These are phyloP conservation scores for Hystrix cristata DNA, from an alignment of 2,113 vertebrate genomes.

Conservation along the genomic window DNA sequence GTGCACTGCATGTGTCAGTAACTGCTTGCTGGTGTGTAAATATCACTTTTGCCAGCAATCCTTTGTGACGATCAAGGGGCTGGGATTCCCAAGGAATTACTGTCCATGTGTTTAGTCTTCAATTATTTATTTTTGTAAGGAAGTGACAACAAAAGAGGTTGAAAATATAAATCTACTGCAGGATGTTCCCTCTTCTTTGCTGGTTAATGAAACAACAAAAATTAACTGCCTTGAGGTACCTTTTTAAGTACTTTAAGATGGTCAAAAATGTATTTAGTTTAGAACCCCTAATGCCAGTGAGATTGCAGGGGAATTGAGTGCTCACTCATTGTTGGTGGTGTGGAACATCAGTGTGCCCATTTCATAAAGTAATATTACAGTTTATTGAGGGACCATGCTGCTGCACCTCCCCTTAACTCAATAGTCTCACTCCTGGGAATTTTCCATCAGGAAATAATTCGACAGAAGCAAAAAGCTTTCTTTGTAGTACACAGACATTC, in stretches of 20 bases:
- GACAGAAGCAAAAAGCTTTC: conserved; percentile 23
- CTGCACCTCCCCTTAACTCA: not conserved
- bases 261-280: not conserved
- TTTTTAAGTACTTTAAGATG: conserved; percentile 38
- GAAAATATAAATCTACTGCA: conserved; percentile 2
- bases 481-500: not conserved
- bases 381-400: not conserved
- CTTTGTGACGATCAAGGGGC: not conserved
- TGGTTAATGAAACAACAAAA: not conserved
- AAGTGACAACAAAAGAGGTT: conserved; percentile 38
- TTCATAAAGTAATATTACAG: not conserved
- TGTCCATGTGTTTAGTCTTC: conserved; percentile 15
- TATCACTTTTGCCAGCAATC: conserved; percentile 8
- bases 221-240: not conserved
- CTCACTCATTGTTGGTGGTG: not conserved
- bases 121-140: not conserved
- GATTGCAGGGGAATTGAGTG: not conserved
- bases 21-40: not conserved
- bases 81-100: not conserved
- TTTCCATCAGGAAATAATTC: conserved; percentile 26
- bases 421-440: not conserved
- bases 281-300: not conserved
- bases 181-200: not conserved
- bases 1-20: not conserved
- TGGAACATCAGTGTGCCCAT: fast-evolving